These are phyloP conservation scores for Dicaeum eximium DNA, from an alignment of 2,113 vertebrate genomes.

Conservation along the genomic window DNA sequence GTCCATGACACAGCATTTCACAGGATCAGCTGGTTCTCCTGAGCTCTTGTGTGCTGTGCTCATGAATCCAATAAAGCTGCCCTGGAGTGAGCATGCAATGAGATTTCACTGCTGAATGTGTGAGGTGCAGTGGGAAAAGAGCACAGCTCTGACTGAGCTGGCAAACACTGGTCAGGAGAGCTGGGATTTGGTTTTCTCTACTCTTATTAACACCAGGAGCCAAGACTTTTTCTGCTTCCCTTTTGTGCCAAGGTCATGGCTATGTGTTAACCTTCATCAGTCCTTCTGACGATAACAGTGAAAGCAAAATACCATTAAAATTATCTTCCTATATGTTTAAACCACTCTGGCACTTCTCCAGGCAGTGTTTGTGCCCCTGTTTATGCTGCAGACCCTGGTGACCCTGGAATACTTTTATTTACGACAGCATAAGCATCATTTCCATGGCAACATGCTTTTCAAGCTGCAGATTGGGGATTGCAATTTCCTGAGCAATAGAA, in stretches of 20 bases:
- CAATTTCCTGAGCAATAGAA: conserved; percentile 68
- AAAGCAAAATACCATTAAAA: neutral
- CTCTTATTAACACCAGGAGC: neutral
- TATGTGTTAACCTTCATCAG: neutral
- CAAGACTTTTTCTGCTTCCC: neutral
- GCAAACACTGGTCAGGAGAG: neutral
- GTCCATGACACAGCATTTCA: neutral
- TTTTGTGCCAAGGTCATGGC: neutral
- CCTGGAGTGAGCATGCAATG: neutral
- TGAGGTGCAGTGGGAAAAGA: neutral
- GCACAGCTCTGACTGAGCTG: neutral
- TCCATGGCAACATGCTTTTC: conserved; percentile 79
- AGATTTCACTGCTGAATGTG: neutral
- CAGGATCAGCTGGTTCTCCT: neutral
- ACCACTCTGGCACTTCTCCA: conserved; percentile 60
- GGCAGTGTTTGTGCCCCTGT: conserved; percentile 68
- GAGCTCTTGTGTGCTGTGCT: neutral
- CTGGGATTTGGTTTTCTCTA: neutral
- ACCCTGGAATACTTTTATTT: conserved; percentile 80
- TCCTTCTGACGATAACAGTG: neutral
- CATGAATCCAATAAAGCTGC: neutral
- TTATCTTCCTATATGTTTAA: conserved; percentile 46
- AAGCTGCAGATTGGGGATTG: conserved; percentile 66
- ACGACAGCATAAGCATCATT: conserved; percentile 74
- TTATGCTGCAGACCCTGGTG: conserved; percentile 69